Evolutionary conservation across 1,140 invertebrate species (phyloP), one percentile per base, ranked within the genome.

Genomic region (Penaeus vannamei): DNA sequence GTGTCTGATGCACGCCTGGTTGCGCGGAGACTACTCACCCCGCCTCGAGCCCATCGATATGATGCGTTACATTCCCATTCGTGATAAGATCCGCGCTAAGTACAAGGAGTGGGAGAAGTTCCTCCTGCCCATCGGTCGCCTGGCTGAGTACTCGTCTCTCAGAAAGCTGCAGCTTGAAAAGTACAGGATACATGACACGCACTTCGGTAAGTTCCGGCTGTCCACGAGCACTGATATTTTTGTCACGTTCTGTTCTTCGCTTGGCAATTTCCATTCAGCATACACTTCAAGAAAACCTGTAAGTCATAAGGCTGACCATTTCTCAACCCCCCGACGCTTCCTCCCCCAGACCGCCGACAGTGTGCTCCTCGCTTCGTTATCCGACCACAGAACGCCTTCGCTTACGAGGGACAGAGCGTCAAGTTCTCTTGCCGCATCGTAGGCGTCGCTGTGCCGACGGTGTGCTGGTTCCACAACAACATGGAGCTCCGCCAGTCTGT

Each of bases 351-450:
- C 95, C 96, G 98, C 42, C 95, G 98, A 92, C 98, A 99, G 95
- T 98, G 98, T 36, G 97, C 97, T 64, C 99, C 99, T 26, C 95
- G 98, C 93, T 99, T 99, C 94, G 98, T 99, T 85, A 98, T 99
- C 91, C 97, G 97, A 93, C 99, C 99, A 19, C 96, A 96, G 91
- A 98, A 97, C 91, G 97, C 98, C 87, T 98, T 98, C 94, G 97
- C 97, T 87, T 98, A 97, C 93, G 99, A 99, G 93, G 98, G 98
- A 32, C 98, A 99, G 93, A 98, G 97, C 91, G 98, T 98, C 62
- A 98, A 98, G 92, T 98, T 99, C 94, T 98, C 97, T 92, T 99
- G 98, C 93, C 96, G 98, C 91, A 97, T 99, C 90, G 97, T 99
- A 92, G 98, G 98, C 14, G 96, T 97, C 87, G 98, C 98, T 32